Base-by-base conservation (phyloP, 2,113 vertebrate species). In the Onychostoma macrolepis region DNA sequence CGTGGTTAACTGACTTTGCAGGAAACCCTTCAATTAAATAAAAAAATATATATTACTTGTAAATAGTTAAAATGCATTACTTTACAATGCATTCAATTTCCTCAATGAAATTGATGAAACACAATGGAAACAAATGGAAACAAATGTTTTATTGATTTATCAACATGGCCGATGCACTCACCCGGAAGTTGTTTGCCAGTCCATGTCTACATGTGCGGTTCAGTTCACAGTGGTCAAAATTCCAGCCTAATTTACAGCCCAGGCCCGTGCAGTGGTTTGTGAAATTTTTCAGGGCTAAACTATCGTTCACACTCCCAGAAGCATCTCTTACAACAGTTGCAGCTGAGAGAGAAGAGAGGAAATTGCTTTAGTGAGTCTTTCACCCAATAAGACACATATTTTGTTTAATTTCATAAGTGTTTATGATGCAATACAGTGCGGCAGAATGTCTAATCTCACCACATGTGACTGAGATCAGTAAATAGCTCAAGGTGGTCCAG, bases 301-400 rank as follows among this genome's bases (percentile, higher is more conserved):
- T 87, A 84, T 95, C 92, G 21, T 86, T 95, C 1, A 86, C 2
- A 38, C 87, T 94, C 26, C 95, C 95, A 13, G 94, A 94, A 38
- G 95, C 95, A 0, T 95, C 92, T 11, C 92, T 88, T 24, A 95
- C 72, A 58, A 95, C 91, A 88, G 93, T 95, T 6, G 93, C 82
- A 0, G 88, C 95, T 95, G 87, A 81, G 45, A 7, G 67, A 71
- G 21, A 53, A 19, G 43, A 50, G 7, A 21, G 45, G 28, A 53
- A 1, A 6, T 30, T 17, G n/a, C 12, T 76, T 76, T n/a, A 30
- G 26, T 21, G 7, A 78, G 17, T 0, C 4, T 30, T 28, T 78
- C 43, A 15, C 30, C 63, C 1, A 13, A 36, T n/a, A n/a, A 11
- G 2, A 83, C 3, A 50, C 0, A 45, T 0, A 63, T 38, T 48